Conservation (phyloP, 2,797 vertebrate species). For the Catamblyrhynchus diadema region DNA sequence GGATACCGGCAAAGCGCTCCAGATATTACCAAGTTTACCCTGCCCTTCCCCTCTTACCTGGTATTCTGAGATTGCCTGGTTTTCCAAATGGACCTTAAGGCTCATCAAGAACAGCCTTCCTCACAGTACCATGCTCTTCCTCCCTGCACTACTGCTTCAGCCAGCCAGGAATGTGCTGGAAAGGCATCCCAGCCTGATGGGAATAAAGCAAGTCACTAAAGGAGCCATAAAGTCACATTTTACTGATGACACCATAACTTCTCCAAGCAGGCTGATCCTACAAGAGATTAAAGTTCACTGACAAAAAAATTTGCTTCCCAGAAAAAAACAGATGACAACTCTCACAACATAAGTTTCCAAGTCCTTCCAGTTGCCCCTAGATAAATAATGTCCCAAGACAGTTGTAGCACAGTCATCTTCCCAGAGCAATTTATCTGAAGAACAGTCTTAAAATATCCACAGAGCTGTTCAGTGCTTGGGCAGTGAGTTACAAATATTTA, state of each 20-base stretch:
- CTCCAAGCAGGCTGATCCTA: not conserved
- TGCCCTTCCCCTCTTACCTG: not conserved
- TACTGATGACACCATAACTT: not conserved
- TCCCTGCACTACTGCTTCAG: not conserved
- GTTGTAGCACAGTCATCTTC: not conserved
- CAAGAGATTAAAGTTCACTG: not conserved
- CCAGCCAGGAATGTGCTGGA: fast-evolving
- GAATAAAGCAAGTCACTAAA: not conserved
- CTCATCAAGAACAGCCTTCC: not conserved
- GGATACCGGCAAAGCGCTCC: not conserved
- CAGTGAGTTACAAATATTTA: not conserved
- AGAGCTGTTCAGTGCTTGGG: not conserved
- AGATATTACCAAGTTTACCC: not conserved
- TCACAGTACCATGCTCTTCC: fast-evolving
- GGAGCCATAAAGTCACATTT: not conserved
- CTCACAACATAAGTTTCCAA: not conserved
- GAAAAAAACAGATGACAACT: not conserved
- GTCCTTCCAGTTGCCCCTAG: not conserved
- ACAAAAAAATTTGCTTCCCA: not conserved
- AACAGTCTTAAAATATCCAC: not conserved
- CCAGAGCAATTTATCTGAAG: not conserved
- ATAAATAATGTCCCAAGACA: not conserved
- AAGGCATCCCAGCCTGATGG: not conserved
- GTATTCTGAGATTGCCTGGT: not conserved
- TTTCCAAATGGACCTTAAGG: not conserved